phyloP scores from a whole-genome alignment of 2,888 invertebrate species.

The Pachydiplax longipennis region DNA sequence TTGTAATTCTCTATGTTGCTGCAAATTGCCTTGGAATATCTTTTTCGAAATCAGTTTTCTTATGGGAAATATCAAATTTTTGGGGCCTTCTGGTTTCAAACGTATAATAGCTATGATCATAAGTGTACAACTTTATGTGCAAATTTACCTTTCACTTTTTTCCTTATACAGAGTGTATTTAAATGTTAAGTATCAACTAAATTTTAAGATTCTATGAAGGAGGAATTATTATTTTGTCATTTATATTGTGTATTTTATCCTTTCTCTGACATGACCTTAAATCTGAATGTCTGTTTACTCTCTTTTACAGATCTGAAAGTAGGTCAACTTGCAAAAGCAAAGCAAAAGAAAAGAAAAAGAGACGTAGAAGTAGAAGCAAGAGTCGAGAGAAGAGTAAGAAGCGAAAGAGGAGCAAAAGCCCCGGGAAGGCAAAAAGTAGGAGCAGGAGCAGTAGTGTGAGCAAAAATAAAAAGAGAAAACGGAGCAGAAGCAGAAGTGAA shows the following conservation, averaged over 20 bases:
- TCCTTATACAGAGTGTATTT: too few species aligned
- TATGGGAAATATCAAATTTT: too few species aligned
- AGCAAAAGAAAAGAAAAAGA: conserved; percentile 33
- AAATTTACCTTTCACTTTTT: too few species aligned
- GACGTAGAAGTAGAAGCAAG: conserved; percentile 18
- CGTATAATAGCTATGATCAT: too few species aligned
- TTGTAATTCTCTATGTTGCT: too few species aligned
- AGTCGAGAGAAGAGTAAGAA: conserved; percentile 21
- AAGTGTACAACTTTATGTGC: too few species aligned
- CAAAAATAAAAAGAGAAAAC: conserved; percentile 48
- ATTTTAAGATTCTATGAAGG: not conserved
- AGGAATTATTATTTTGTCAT: not conserved
- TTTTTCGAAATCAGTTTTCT: too few species aligned
- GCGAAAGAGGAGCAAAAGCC: conserved; percentile 46
- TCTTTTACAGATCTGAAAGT: conserved; percentile 28
- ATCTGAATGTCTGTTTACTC: not conserved
- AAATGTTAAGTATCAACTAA: not conserved
- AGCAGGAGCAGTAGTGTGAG: conserved; percentile 48
- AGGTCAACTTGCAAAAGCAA: not conserved
- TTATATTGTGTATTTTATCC: not conserved
- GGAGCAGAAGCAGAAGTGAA: not conserved
- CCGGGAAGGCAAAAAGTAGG: conserved; percentile 49
- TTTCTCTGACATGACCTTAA: not conserved
- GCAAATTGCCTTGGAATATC: too few species aligned
- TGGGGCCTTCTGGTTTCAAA: too few species aligned